These are phyloP conservation scores for Teinopalpus imperialis DNA, from an alignment of 2,888 invertebrate species.

Conservation along the genomic window DNA sequence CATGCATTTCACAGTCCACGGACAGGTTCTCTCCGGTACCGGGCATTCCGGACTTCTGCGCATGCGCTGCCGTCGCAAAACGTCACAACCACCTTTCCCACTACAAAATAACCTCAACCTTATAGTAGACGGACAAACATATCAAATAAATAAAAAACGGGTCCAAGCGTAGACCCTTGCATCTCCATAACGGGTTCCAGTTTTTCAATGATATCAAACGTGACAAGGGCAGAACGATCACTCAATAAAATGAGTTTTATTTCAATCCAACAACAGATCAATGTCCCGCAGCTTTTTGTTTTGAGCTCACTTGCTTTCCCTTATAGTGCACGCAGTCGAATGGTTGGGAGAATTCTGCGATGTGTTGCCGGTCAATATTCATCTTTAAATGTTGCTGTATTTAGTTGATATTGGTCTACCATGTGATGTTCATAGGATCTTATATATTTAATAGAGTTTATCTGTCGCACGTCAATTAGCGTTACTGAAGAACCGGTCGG, in stretches of 20 bases:
- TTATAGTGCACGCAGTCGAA: slow-evolving; percentile 51
- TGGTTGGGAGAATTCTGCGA: slow-evolving; percentile 55
- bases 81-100: slow-evolving; percentile 40
- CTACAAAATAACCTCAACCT: slow-evolving; percentile 46
- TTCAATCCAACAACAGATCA: slow-evolving; percentile 66
- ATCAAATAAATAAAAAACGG: slow-evolving; percentile 43
- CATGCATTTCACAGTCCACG: slow-evolving; percentile 51
- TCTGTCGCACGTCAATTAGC: slow-evolving; percentile 74
- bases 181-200: slow-evolving; percentile 50
- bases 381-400: slow-evolving; percentile 42
- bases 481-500: slow-evolving; percentile 61
- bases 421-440: slow-evolving; percentile 32
- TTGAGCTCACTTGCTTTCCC: slow-evolving; percentile 53
- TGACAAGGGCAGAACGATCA: slow-evolving; percentile 65
- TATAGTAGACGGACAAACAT: slow-evolving; percentile 51
- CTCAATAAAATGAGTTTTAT: slow-evolving; percentile 77
- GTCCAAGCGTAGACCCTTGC: slow-evolving; percentile 50
- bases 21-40: slow-evolving; percentile 69
- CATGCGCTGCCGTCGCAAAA: slow-evolving; percentile 31
- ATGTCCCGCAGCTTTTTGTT: slow-evolving; percentile 59
- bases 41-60: slow-evolving; percentile 67
- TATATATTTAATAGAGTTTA: slow-evolving; percentile 41
- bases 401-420: slow-evolving; percentile 29
- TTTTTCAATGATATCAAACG: slow-evolving; percentile 68
- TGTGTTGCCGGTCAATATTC: slow-evolving; percentile 44